Evolutionary conservation across 2,797 vertebrate genomes (phyloP), one percentile per base, ranked within the genome.

Genomic region (Hemibagrus guttatus): DNA sequence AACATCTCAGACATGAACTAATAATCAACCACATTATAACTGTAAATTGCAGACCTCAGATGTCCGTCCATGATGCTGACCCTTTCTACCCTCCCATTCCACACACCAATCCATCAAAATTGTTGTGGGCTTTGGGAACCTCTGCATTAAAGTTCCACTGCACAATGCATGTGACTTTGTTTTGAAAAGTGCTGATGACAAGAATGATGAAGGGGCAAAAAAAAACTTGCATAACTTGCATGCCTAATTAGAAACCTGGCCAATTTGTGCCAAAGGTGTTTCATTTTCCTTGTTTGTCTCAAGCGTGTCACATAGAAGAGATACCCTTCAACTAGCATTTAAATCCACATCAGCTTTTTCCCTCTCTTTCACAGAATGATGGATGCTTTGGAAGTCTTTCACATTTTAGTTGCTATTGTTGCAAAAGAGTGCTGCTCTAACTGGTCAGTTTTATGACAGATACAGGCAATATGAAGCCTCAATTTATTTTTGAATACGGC

Each of bases 1-100:
- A 9, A 80, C 21, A 61, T 59, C 31, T 80, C 21, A 80, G 74
- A n/a, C 74, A 76, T 56, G 49, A 76, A 54, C 49, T 56, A 80
- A 59, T 80, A 80, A 80, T 61, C 54, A 80, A 19, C 56, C 14
- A 81, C 42, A 46, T 63, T 64, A 64, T 26, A 46, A 81, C 13
- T 19, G 14, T 46, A 81, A 81, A 81, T n/a, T 81, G 35, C 23
- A 61, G 12, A 12, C 21, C 39, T 28, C 26, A 64, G 46, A 64
- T 81, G 23, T 16, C 59, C 26, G 14, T 64, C 23, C 56, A 81
- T 64, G 56, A 61, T 16, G 59, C 39, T 81, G 79, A 81, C 59
- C 58, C 21, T 7, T 26, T 14, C 9, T 39, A 59, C 31, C 31
- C 54, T 79, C 54, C 21, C 21, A 39, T 81, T 81, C 59, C 35